Conservation (phyloP, 30 jellyfish, hydroid and myxozoan species). For the Pseudorhiza aurosa region DNA sequence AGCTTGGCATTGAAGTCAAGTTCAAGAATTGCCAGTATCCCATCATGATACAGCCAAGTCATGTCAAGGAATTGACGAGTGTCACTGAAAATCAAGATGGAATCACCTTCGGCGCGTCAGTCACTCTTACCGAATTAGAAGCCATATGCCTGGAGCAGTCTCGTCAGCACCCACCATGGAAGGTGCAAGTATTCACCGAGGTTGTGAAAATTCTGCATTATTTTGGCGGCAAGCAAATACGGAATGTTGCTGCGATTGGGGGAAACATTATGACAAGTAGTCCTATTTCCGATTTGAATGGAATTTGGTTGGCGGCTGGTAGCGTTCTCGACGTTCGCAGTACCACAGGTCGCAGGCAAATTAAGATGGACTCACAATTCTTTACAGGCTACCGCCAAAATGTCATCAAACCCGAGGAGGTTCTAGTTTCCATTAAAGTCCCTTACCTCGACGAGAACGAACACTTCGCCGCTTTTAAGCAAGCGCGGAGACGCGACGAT, state of each 20-base stretch:
- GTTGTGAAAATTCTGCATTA: constrained; percentile 3
- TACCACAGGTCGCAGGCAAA: background rate
- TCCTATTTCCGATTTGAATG: constrained; percentile 42
- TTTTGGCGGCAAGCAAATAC: constrained; percentile 44
- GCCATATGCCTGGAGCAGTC: constrained; percentile 18
- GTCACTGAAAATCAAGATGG: constrained; percentile 5
- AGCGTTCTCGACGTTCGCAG: constrained; percentile 5
- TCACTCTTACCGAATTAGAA: constrained; percentile 27
- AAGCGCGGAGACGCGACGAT: constrained; percentile 41
- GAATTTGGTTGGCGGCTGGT: constrained; percentile 33
- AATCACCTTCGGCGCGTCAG: constrained; percentile 21
- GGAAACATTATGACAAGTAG: constrained; percentile 29
- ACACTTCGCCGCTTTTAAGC: constrained; percentile 26
- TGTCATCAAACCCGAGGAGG: constrained; percentile 38
- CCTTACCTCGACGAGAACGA: constrained; percentile 38
- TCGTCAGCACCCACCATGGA: constrained; percentile 14
- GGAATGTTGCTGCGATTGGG: constrained; percentile 51
- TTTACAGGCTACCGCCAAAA: constrained; percentile 24
- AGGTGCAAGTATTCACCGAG: constrained; percentile 32
- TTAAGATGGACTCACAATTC: constrained; percentile 30
- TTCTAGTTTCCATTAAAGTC: constrained; percentile 8
- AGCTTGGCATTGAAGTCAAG: constrained; percentile 30
- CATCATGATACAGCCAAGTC: constrained; percentile 26
- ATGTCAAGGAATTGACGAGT: constrained; percentile 11
- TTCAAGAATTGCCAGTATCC: constrained; percentile 43